These are phyloP conservation scores for Therioaphis trifolii DNA, from an alignment of 2,888 invertebrate genomes.

Conservation along the genomic window DNA sequence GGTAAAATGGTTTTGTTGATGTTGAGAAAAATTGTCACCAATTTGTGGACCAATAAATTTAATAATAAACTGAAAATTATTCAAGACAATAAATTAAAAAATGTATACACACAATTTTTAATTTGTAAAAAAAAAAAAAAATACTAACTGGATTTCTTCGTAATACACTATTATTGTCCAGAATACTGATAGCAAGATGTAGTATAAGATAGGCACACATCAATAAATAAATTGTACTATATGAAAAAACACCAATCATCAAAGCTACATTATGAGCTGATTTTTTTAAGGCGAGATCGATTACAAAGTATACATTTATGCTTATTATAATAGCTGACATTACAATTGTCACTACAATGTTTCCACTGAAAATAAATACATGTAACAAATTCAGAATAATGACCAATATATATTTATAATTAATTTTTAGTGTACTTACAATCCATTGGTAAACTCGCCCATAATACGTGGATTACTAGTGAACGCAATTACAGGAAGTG, in stretches of 20 bases:
- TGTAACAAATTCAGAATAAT: slow-evolving; percentile 8
- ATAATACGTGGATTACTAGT: slow-evolving; percentile 83
- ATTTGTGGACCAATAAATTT: slow-evolving; percentile 55
- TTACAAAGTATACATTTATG: slow-evolving; percentile 84
- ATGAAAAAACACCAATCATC: slow-evolving; percentile 70
- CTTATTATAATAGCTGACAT: slow-evolving; percentile 79
- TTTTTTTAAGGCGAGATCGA: slow-evolving; percentile 72
- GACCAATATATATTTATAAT: not conserved
- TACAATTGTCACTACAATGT: slow-evolving; percentile 76
- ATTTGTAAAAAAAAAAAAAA: not conserved
- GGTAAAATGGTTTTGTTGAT: slow-evolving; percentile 28
- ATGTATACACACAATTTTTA: not conserved
- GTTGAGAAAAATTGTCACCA: slow-evolving; percentile 43
- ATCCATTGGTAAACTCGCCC: slow-evolving; percentile 85
- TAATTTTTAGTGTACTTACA: slow-evolving; percentile 71
- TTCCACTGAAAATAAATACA: slow-evolving; percentile 72
- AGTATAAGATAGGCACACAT: slow-evolving; percentile 82
- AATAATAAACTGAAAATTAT: slow-evolving; percentile 44
- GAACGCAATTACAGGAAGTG: slow-evolving; percentile 86
- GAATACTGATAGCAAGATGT: slow-evolving; percentile 79
- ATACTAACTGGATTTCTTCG: slow-evolving; percentile 70
- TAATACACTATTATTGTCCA: slow-evolving; percentile 72
- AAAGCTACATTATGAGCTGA: slow-evolving; percentile 69
- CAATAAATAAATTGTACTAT: slow-evolving; percentile 76
- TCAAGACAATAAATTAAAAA: not conserved